phyloP scores from a whole-genome alignment of 1,140 invertebrate species.

The Drosophila mojavensis region DNA sequence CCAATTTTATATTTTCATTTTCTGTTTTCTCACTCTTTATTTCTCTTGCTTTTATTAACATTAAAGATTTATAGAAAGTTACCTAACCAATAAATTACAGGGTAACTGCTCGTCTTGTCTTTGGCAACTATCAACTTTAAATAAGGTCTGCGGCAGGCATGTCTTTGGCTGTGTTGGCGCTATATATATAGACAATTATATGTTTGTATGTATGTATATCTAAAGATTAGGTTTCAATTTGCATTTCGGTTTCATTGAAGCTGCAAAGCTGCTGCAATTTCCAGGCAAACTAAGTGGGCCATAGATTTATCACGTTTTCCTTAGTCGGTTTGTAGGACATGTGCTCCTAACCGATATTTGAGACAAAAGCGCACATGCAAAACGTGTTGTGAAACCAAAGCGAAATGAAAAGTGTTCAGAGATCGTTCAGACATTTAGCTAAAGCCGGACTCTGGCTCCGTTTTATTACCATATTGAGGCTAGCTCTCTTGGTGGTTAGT shows the following conservation, averaged over 20 bases:
- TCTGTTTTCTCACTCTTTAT: too few species aligned
- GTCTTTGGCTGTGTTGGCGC: slow-evolving; percentile 32
- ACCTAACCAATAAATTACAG: background rate
- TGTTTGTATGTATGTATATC: background rate
- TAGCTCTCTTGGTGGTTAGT: slow-evolving; percentile 69
- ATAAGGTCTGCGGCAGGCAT: slow-evolving; percentile 13
- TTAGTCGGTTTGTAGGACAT: slow-evolving; percentile 81
- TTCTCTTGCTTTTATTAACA: too few species aligned
- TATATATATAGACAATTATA: background rate
- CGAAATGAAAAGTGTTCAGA: slow-evolving; percentile 48
- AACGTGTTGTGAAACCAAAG: slow-evolving; percentile 42
- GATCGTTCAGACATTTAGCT: slow-evolving; percentile 10
- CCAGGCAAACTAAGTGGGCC: slow-evolving; percentile 66
- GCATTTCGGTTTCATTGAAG: slow-evolving; percentile 79
- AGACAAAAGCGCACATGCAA: slow-evolving; percentile 29
- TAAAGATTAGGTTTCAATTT: slow-evolving; percentile 78
- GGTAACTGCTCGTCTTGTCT: background rate
- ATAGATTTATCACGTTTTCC: slow-evolving; percentile 77
- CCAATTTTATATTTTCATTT: too few species aligned
- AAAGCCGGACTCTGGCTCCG: slow-evolving; percentile 9
- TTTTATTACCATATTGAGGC: slow-evolving; percentile 79
- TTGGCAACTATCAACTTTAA: background rate
- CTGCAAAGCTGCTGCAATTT: slow-evolving; percentile 58
- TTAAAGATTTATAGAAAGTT: too few species aligned
- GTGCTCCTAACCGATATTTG: slow-evolving; percentile 79